These are phyloP conservation scores for Sparidentex hasta DNA, from an alignment of 2,797 vertebrate species.

Conservation along the genomic window DNA sequence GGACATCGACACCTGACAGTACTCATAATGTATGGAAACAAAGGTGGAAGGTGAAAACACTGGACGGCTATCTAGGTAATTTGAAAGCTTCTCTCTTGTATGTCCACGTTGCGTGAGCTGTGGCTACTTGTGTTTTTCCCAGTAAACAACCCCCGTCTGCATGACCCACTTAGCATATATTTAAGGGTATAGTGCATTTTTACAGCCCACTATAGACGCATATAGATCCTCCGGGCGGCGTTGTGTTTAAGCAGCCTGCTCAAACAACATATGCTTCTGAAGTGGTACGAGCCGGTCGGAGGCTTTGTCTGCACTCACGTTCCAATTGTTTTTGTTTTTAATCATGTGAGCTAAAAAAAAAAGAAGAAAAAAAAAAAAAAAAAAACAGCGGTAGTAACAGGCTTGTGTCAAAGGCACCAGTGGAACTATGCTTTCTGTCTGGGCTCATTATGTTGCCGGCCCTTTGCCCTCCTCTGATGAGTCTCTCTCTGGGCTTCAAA, in stretches of 20 bases:
- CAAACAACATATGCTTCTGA: conserved; percentile 4
- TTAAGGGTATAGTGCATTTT: conserved; percentile 43
- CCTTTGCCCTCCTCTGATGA: conserved; percentile 1
- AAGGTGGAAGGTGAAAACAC: background rate
- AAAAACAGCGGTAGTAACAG: background rate
- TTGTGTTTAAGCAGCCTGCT: conserved; percentile 5
- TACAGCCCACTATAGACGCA: conserved; percentile 26
- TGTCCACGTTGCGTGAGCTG: background rate
- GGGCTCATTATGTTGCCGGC: conserved; percentile 8
- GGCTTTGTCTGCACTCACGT: background rate
- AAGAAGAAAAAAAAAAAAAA: background rate
- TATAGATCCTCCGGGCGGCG: conserved; percentile 27
- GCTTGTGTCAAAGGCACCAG: background rate
- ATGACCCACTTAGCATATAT: conserved; percentile 46
- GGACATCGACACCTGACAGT: too few species aligned
- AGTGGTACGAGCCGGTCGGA: background rate
- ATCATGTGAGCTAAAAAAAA: background rate
- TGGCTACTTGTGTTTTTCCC: background rate
- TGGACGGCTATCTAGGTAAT: background rate
- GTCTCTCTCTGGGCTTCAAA: conserved; percentile 10
- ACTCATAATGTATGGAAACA: background rate
- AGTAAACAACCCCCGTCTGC: conserved; percentile 7
- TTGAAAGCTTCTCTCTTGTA: conserved; percentile 6
- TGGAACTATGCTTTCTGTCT: background rate
- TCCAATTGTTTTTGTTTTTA: background rate